These are phyloP conservation scores for Delia radicum DNA, from an alignment of 1,140 invertebrate genomes.

Conservation along the genomic window DNA sequence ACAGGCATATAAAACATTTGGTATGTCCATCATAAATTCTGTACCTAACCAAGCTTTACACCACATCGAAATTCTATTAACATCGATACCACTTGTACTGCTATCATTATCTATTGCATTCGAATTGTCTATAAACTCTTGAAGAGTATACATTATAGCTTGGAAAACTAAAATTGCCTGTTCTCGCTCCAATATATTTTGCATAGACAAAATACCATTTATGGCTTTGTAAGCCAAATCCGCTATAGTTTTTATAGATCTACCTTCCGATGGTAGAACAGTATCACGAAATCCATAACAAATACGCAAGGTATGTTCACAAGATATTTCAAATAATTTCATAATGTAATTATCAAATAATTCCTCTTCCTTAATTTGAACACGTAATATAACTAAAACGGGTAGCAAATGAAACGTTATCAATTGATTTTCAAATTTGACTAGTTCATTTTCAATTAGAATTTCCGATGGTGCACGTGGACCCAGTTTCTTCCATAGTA, in stretches of 20 bases:
- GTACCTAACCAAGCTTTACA: background rate
- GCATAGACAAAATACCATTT: conserved; percentile 61
- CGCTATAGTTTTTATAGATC: conserved; percentile 44
- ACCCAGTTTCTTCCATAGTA: conserved; percentile 51
- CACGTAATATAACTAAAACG: conserved; percentile 58
- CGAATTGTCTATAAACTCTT: conserved; percentile 58
- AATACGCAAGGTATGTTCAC: conserved; percentile 63
- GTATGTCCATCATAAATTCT: conserved; percentile 34
- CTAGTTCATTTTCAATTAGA: conserved; percentile 48
- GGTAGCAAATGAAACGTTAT: conserved; percentile 65
- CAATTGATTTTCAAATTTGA: conserved; percentile 60
- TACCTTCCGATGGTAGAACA: conserved; percentile 37
- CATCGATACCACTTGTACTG: background rate
- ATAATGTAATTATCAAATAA: conserved; percentile 64
- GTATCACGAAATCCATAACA: conserved; percentile 61
- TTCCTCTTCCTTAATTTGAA: conserved; percentile 54
- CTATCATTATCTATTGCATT: conserved; percentile 23
- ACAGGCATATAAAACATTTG: conserved; percentile 61
- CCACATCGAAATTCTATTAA: background rate
- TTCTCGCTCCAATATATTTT: conserved; percentile 61
- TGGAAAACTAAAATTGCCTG: conserved; percentile 72
- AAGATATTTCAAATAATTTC: conserved; percentile 65
- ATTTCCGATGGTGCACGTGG: conserved; percentile 44
- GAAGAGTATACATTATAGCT: conserved; percentile 66
- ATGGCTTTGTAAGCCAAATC: conserved; percentile 65